Conservation (phyloP, 1,140 invertebrate species). For the Drosophila saltans region DNA sequence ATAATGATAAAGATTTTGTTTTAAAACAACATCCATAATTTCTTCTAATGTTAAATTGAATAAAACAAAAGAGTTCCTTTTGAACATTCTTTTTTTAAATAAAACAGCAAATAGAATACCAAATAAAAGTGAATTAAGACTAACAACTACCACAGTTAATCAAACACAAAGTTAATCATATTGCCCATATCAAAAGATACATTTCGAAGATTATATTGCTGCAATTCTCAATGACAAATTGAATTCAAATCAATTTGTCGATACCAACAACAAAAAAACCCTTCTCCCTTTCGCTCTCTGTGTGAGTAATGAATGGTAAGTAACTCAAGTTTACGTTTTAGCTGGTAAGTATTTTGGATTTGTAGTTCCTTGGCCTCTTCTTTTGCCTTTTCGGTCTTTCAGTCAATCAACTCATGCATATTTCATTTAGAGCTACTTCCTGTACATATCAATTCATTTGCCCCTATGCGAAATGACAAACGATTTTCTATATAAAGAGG, state of each 20-base stretch:
- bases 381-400: constrained; percentile 28
- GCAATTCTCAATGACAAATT: not conserved
- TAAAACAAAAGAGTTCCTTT: too few relatives aligned
- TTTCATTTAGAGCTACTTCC: constrained; percentile 41
- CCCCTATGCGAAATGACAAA: constrained; percentile 36
- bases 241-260: constrained; percentile 1
- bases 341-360: constrained; percentile 7
- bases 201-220: not conserved
- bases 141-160: too few relatives aligned
- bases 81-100: too few relatives aligned
- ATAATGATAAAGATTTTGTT: too few relatives aligned
- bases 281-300: not conserved
- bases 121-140: too few relatives aligned
- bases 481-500: constrained; percentile 41
- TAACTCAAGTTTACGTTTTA: not conserved
- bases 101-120: too few relatives aligned
- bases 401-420: constrained; percentile 61
- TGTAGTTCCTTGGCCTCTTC: not conserved
- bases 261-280: not conserved
- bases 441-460: constrained; percentile 26
- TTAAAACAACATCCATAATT: too few relatives aligned
- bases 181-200: not conserved
- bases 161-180: not conserved
- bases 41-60: too few relatives aligned
- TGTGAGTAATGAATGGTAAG: constrained; percentile 3